Percentiles rank a stretch among this genome's conserved stretches.
These are phyloP conservation scores for Saccostrea glomerata DNA, from an alignment of 1,140 invertebrate genomes.

Conservation along the genomic window DNA sequence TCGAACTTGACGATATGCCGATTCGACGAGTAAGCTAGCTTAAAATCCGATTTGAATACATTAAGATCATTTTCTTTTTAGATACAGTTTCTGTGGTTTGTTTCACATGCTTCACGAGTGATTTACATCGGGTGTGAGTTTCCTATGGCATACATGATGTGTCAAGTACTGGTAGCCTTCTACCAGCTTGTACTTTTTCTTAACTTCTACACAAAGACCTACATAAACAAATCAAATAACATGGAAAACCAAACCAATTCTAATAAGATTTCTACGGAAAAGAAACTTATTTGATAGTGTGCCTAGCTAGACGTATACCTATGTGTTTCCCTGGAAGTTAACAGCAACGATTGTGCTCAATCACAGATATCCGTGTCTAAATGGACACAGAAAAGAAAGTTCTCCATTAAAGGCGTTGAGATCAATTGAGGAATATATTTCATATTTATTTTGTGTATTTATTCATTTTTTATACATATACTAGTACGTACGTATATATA, in stretches of 20 bases:
- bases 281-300: not conserved
- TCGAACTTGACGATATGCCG: too few relatives aligned
- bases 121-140: not conserved
- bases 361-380: too few relatives aligned
- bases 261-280: not conserved
- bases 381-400: too few relatives aligned
- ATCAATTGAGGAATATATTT: too few relatives aligned
- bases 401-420: too few relatives aligned
- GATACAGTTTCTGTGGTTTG: conserved; percentile 2
- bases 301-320: not conserved
- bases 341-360: too few relatives aligned
- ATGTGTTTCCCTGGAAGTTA: not conserved
- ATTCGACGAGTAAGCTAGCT: too few relatives aligned
- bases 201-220: not conserved
- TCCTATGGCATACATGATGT: not conserved
- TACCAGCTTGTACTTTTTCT: not conserved
- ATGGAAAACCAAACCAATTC: not conserved
- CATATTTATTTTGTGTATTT: too few relatives aligned
- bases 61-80: not conserved
- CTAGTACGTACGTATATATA: too few relatives aligned
- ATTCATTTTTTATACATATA: too few relatives aligned
- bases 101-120: not conserved
- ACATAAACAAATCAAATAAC: not conserved
- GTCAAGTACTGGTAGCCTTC: not conserved
- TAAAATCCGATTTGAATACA: too few relatives aligned